phyloP scores from a whole-genome alignment of 2,113 vertebrate species.

The Eupsittula cactorum region DNA sequence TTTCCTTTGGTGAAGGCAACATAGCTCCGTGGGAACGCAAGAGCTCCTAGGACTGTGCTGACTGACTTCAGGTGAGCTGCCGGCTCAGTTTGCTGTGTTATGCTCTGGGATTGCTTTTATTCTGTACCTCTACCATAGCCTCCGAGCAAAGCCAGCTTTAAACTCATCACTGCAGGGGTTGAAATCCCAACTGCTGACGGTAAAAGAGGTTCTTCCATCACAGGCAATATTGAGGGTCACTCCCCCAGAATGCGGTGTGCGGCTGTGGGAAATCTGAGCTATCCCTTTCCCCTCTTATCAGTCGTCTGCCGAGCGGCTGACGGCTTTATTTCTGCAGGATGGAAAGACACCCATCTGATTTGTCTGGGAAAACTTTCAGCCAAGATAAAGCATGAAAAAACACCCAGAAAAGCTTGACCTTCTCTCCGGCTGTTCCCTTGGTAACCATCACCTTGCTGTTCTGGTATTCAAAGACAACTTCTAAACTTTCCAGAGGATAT shows the following conservation, averaged over 20 bases:
- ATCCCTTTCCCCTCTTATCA: conserved; percentile 12
- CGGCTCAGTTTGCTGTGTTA: conserved; percentile 11
- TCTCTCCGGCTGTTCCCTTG: conserved; percentile 75
- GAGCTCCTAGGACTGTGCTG: background rate
- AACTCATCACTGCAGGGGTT: background rate
- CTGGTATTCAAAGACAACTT: conserved; percentile 74
- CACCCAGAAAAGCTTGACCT: conserved; percentile 60
- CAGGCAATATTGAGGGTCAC: conserved; percentile 19
- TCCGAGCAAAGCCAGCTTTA: background rate
- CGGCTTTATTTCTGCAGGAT: conserved; percentile 57
- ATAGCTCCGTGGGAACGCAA: background rate
- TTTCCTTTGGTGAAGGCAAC: background rate
- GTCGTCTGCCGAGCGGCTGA: conserved; percentile 33
- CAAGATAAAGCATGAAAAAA: conserved; percentile 71
- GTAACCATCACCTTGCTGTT: conserved; percentile 74
- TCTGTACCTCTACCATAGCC: background rate
- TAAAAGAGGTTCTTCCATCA: background rate
- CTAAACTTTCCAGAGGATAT: conserved; percentile 63
- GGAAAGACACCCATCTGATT: conserved; percentile 49
- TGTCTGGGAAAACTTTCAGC: conserved; percentile 64
- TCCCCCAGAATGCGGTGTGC: background rate
- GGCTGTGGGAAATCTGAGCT: background rate
- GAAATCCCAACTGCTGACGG: background rate
- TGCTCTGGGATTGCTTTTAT: conserved; percentile 2
- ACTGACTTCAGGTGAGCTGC: conserved; percentile 1